Evolutionary conservation across 1,140 invertebrate genomes (phyloP).

Genomic region (Ceratoteleas bidentatus): DNA sequence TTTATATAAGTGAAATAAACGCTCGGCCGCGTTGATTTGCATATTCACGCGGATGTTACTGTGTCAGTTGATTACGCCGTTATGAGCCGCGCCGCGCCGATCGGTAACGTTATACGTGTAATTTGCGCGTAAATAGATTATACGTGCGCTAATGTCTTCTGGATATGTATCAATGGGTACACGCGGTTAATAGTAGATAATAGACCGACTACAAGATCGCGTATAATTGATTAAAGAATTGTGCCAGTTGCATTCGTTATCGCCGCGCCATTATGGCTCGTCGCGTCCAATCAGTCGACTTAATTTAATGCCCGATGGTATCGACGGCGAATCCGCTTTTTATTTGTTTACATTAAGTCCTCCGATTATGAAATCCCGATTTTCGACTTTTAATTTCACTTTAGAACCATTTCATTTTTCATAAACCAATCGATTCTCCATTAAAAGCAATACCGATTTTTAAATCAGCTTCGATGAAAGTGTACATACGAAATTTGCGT

Average conservation of each 20-base stretch:
- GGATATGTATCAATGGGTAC: constrained; percentile 35
- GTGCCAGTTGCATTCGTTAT: constrained; percentile 39
- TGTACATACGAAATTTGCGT: no score
- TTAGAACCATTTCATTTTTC: no score
- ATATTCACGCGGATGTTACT: constrained; percentile 36
- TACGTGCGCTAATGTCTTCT: constrained; percentile 27
- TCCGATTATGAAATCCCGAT: no score
- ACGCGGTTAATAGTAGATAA: constrained; percentile 53
- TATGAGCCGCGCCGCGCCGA: constrained; percentile 16
- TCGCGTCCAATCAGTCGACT: not conserved
- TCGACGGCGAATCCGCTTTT: not conserved
- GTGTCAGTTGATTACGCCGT: constrained; percentile 50
- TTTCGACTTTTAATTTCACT: no score
- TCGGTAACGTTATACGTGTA: constrained; percentile 20
- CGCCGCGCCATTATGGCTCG: not conserved
- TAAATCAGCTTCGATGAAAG: no score
- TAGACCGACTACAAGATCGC: constrained; percentile 32
- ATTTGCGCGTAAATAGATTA: constrained; percentile 45
- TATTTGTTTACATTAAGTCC: not conserved
- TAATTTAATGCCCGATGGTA: not conserved
- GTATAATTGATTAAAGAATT: constrained; percentile 38
- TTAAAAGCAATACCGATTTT: no score
- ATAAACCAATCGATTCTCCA: no score
- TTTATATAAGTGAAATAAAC: constrained; percentile 32
- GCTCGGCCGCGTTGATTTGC: constrained; percentile 11